These are phyloP conservation scores for Eucera pruinosa DNA, from an alignment of 2,888 invertebrate species.

Conservation along the genomic window DNA sequence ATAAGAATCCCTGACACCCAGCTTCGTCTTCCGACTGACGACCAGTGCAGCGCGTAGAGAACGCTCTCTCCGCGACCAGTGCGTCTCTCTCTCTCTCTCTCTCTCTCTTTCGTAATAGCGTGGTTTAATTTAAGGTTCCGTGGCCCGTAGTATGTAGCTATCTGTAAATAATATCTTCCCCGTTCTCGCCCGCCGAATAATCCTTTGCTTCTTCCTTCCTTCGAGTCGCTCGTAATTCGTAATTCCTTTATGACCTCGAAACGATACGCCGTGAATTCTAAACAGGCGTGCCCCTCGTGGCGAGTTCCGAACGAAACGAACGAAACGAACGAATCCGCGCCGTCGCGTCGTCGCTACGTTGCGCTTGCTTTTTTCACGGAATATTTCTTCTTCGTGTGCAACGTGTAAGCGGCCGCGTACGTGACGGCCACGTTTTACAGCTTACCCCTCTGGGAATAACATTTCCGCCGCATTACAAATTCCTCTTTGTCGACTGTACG, in stretches of 20 bases:
- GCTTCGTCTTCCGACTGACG: slow-evolving; percentile 49
- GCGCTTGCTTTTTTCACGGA: slow-evolving; percentile 24
- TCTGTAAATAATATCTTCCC: slow-evolving; percentile 47
- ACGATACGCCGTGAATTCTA: slow-evolving; percentile 50
- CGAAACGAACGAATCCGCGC: slow-evolving; percentile 21
- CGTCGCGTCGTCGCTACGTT: too few species aligned
- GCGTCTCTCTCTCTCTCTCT: slow-evolving; percentile 4
- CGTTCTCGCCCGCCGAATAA: background rate
- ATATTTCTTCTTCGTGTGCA: slow-evolving; percentile 43
- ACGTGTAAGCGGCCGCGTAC: slow-evolving; percentile 38
- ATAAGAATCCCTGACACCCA: slow-evolving; percentile 59
- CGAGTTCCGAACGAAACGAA: slow-evolving; percentile 18
- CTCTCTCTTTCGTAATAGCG: too few species aligned
- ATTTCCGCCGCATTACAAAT: slow-evolving; percentile 72
- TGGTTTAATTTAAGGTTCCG: slow-evolving; percentile 38
- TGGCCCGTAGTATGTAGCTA: slow-evolving; percentile 5
- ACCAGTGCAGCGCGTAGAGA: slow-evolving; percentile 18
- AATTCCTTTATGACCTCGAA: slow-evolving; percentile 59
- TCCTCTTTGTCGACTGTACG: slow-evolving; percentile 70
- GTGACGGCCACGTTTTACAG: slow-evolving; percentile 56
- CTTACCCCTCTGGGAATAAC: slow-evolving; percentile 67
- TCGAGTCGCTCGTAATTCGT: slow-evolving; percentile 21
- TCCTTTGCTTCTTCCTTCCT: background rate
- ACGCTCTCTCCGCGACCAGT: slow-evolving; percentile 11
- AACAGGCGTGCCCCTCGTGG: slow-evolving; percentile 15